Conservation (phyloP, 2,113 vertebrate species). For the Pseudorhombus dupliciocellatus region DNA sequence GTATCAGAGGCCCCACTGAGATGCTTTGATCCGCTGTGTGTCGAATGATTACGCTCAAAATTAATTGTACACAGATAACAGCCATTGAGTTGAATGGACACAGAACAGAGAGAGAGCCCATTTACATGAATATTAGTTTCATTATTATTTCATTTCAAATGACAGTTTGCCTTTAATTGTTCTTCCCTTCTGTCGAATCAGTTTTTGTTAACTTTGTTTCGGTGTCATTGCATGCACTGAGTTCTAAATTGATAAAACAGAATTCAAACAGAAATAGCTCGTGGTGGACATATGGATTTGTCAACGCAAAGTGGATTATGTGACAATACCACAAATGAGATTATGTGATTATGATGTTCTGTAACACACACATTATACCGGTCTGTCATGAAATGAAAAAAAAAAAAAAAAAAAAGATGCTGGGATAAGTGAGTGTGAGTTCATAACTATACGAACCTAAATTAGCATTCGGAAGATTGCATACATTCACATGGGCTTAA, state of each 20-base stretch:
- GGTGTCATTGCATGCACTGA: background rate
- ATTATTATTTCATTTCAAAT: slow-evolving; percentile 17
- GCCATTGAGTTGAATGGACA: slow-evolving; percentile 20
- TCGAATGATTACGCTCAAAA: slow-evolving; percentile 54
- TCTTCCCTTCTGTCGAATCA: background rate
- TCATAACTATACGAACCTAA: too few species aligned
- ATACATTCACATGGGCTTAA: too few species aligned
- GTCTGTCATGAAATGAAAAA: background rate
- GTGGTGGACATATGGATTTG: slow-evolving; percentile 10
- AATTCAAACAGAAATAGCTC: background rate
- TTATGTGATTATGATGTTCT: slow-evolving; percentile 14
- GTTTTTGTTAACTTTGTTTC: background rate
- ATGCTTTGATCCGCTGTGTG: slow-evolving; percentile 68
- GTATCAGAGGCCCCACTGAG: slow-evolving; percentile 50
- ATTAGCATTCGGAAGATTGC: too few species aligned
- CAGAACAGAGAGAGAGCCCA: slow-evolving; percentile 29
- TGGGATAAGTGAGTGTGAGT: too few species aligned
- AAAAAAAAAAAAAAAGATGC: background rate
- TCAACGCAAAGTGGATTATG: slow-evolving; percentile 12
- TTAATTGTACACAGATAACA: slow-evolving; percentile 52
- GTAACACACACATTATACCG: background rate
- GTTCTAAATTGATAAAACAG: background rate
- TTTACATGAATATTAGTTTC: slow-evolving; percentile 26
- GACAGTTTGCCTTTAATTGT: background rate
- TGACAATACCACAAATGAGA: slow-evolving; percentile 7